phyloP scores from a whole-genome alignment of 2,113 vertebrate genomes.

The Urocynchramus pylzowi region DNA sequence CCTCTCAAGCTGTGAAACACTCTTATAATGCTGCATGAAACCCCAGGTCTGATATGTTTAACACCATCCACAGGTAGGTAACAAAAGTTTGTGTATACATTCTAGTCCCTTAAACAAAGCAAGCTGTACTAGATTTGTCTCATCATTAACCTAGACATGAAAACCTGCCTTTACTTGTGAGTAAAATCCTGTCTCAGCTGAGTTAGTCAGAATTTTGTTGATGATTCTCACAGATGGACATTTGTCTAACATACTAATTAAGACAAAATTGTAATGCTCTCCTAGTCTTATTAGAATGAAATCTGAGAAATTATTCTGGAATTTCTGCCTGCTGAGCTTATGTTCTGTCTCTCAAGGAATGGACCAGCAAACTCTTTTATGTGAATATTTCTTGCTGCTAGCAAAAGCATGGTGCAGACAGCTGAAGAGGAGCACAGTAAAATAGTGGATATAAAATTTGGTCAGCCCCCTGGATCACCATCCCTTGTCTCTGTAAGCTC shows the following conservation, averaged over 20 bases:
- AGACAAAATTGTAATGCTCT: neutral
- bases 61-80: neutral
- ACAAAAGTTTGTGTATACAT: neutral
- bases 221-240: neutral
- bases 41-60: neutral
- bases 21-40: neutral
- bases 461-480: neutral
- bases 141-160: neutral
- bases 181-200: neutral
- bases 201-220: neutral
- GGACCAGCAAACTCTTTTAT: neutral
- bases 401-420: neutral
- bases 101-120: neutral
- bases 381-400: neutral
- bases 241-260: neutral
- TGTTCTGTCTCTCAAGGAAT: neutral
- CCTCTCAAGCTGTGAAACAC: neutral
- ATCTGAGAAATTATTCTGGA: neutral
- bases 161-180: neutral
- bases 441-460: neutral
- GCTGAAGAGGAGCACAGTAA: neutral
- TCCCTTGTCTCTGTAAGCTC: neutral
- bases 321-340: neutral
- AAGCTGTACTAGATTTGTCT: neutral
- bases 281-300: neutral